Base-by-base conservation (phyloP, 1,140 invertebrate species). In the Copidosoma floridanum region DNA sequence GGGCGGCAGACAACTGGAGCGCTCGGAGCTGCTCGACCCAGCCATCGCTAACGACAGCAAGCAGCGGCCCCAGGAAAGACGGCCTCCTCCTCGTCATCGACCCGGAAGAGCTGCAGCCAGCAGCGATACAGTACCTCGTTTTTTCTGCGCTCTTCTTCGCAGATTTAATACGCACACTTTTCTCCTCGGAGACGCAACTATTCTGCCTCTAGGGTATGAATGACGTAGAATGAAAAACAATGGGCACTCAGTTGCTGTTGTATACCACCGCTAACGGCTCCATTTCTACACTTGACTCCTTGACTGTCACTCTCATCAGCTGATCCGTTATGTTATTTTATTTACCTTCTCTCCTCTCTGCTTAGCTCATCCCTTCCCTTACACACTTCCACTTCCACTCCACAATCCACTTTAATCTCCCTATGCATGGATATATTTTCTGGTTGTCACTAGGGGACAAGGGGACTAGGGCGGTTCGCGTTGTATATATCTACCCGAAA, bases 1-100 rank as follows among this genome's bases (percentile, higher is more conserved):
- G 6, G 84, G 84, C 21, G 84, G 84, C 63, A 75, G 74, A 65
- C 77, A 78, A 47, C 76, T 78, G 47, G 77, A 78, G 43, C 79
- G 77, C 35, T 78, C 79, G 52, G 78, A 80, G 66, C 77, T 79
- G 40, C 53, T 57, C 63, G 75, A 79, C 71, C 76, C n/a, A n/a
- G n/a, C 79, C 79, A 81, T 81, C 29, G 29, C 29, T 32, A n/a
- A n/a, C n/a, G n/a, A n/a, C 29, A 77, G 76, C 74, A 20, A 53
- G 52, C 44, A 32, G 29, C 29, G 12, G 29, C 29, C 12, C 29
- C 44, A 27, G 27, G 14, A 12, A 32, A 32, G 29, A 6, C 12
- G 29, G 29, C 12, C 29, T 32, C 52, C 16, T 20, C 5, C 11
- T n/a, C 44, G 12, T 37, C 8, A 29, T 29, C 12, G 43, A 14